Conservation (phyloP, 2,797 vertebrate species). For the Luscinia luscinia region DNA sequence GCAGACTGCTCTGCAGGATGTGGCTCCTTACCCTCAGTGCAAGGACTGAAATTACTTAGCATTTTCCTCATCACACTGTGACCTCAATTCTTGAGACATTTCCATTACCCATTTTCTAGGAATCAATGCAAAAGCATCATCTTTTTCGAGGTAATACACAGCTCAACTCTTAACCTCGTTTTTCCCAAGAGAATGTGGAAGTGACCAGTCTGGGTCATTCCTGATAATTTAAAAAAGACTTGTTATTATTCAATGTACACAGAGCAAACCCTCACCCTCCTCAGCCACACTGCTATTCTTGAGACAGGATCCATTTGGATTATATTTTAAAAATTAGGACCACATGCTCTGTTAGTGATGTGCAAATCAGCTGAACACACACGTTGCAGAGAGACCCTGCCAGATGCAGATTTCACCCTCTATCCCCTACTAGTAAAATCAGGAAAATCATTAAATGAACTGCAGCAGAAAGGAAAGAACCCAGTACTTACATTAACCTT, state of each 20-base stretch:
- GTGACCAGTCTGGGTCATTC: neutral
- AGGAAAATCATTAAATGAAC: neutral
- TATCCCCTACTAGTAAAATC: rapidly evolving
- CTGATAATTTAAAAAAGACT: neutral
- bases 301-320: neutral
- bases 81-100: neutral
- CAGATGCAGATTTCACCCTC: neutral
- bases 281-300: neutral
- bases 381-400: neutral
- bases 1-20: neutral
- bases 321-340: neutral
- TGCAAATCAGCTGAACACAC: neutral
- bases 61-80: neutral
- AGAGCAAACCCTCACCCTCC: neutral
- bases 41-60: neutral
- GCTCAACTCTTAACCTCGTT: neutral
- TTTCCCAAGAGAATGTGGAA: neutral
- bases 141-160: neutral
- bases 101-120: neutral
- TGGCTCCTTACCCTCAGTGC: rapidly evolving
- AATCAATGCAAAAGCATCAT: rapidly evolving
- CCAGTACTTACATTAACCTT: constrained; percentile 48
- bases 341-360: rapidly evolving
- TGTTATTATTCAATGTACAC: rapidly evolving
- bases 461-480: neutral